Conservation (phyloP, 2,888 invertebrate species). For the Brenthis daphne region DNA sequence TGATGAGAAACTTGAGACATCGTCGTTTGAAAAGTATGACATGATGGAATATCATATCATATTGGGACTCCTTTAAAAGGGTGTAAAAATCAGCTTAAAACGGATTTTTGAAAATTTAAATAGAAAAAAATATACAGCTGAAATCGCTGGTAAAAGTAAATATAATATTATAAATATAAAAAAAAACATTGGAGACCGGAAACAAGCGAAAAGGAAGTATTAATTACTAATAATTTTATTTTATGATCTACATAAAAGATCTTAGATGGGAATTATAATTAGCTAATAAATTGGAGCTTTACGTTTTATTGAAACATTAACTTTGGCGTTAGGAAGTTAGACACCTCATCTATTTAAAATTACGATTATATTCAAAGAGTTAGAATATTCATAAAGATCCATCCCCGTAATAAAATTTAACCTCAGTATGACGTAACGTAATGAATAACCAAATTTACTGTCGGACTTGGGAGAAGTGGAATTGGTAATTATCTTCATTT, state of each 20-base stretch:
- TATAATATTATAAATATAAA: no score
- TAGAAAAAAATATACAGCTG: no score
- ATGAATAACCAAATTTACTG: slow-evolving; percentile 7
- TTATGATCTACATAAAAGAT: background rate
- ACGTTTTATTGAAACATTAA: slow-evolving; percentile 21
- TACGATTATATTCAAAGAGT: slow-evolving; percentile 23
- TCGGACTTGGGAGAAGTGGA: slow-evolving; percentile 1
- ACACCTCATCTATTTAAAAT: slow-evolving; percentile 29
- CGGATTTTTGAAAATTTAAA: no score
- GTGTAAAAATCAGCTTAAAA: no score
- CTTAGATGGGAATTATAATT: background rate
- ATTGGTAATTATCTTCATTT: background rate
- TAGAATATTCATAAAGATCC: slow-evolving; percentile 23
- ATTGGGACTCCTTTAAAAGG: no score
- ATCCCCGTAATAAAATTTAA: slow-evolving; percentile 24
- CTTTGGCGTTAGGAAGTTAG: slow-evolving; percentile 27
- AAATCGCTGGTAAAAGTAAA: no score
- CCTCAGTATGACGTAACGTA: slow-evolving; percentile 18
- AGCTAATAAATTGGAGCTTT: background rate
- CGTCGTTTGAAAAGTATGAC: no score
- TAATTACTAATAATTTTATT: no score
- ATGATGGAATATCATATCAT: no score
- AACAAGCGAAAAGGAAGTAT: no score
- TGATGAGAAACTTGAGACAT: no score
- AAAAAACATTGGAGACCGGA: no score